A percentile compares a stretch with the other conserved stretches of the same genome.
Conservation (phyloP, 2,888 invertebrate species). For the Pocota personata region DNA sequence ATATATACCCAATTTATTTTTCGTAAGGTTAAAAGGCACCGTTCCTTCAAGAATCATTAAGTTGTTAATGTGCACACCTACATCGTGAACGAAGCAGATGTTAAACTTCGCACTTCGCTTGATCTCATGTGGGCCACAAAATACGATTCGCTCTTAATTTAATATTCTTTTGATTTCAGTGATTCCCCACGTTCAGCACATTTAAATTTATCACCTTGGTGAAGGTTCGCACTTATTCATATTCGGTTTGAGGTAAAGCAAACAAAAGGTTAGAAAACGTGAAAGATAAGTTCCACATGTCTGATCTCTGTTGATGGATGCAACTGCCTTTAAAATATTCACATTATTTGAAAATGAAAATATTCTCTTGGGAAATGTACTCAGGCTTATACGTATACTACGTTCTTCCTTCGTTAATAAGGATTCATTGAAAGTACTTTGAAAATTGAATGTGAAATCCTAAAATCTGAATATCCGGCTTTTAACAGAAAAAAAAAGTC, state of each 20-base stretch:
- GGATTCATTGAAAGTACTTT: background rate
- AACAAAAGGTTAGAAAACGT: background rate
- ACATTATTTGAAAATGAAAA: too few species aligned
- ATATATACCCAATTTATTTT: slow-evolving; percentile 30
- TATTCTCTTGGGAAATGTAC: background rate
- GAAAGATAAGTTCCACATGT: background rate
- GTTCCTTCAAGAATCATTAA: slow-evolving; percentile 8
- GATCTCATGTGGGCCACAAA: background rate
- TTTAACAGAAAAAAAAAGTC: background rate
- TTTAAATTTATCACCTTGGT: slow-evolving; percentile 10
- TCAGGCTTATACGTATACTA: background rate
- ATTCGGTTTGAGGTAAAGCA: background rate
- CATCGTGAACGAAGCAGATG: background rate
- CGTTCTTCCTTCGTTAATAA: background rate
- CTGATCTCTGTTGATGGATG: slow-evolving; percentile 4
- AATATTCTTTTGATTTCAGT: slow-evolving; percentile 34
- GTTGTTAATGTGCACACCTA: background rate
- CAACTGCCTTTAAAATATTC: slow-evolving; percentile 1
- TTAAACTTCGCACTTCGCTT: background rate
- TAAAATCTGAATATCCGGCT: slow-evolving; percentile 23
- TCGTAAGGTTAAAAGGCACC: slow-evolving; percentile 21
- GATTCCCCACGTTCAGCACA: slow-evolving; percentile 27
- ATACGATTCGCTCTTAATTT: background rate
- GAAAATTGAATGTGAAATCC: slow-evolving; percentile 2
- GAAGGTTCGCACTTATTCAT: background rate